A percentile compares a stretch with the other conserved stretches of the same genome.
Conservation (phyloP, 2,113 vertebrate species). For the Engystomops pustulosus region DNA sequence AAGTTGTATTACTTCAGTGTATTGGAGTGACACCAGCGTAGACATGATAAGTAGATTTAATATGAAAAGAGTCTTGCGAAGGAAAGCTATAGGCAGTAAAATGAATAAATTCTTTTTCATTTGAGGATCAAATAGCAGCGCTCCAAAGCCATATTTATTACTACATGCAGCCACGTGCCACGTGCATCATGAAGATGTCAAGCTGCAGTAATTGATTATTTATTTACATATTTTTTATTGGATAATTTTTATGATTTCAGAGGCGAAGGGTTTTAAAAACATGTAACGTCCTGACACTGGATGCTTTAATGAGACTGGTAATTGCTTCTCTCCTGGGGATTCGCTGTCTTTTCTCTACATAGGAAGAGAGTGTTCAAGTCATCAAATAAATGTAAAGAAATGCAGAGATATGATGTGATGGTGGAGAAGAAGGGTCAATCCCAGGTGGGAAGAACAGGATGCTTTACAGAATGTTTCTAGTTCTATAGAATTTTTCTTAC, state of each 20-base stretch:
- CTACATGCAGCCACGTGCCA: background rate
- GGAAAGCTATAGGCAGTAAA: background rate
- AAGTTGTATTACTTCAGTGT: background rate
- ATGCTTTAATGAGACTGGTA: background rate
- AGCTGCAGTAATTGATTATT: background rate
- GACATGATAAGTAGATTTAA: constrained; percentile 8
- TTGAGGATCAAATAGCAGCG: constrained; percentile 2
- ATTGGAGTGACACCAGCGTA: background rate
- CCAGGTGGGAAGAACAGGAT: background rate
- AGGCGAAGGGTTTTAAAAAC: background rate
- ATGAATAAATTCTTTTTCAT: constrained; percentile 25
- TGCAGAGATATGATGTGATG: background rate
- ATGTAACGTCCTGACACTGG: background rate
- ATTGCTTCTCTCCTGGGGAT: background rate
- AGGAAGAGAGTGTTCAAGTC: background rate
- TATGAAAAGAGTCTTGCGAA: background rate
- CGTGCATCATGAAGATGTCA: background rate
- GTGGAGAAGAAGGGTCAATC: background rate
- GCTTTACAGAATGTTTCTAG: background rate
- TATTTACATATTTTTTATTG: background rate
- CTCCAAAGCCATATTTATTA: background rate
- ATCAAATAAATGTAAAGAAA: background rate
- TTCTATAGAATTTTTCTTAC: background rate
- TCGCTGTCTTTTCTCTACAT: background rate
- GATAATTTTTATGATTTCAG: background rate